phyloP scores from a whole-genome alignment of 2,888 invertebrate species.

The Pollenia labialis region DNA sequence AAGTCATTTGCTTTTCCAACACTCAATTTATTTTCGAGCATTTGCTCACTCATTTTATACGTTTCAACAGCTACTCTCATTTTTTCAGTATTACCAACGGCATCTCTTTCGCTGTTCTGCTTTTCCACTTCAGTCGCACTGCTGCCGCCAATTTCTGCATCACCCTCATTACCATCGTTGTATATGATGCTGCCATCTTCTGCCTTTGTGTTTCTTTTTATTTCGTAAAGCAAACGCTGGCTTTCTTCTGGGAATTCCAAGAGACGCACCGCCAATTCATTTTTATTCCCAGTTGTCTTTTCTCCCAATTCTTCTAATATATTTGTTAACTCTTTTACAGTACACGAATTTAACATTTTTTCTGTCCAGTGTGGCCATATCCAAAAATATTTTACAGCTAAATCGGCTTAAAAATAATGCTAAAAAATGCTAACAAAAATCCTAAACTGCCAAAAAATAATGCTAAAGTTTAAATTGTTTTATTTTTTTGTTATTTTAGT shows the following conservation, averaged over 20 bases:
- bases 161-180: too few relatives aligned
- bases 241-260: slow-evolving; percentile 17
- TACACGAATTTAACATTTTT: not conserved
- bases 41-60: not conserved
- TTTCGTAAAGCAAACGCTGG: not conserved
- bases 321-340: not conserved
- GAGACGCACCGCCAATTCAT: slow-evolving; percentile 38
- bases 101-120: not conserved
- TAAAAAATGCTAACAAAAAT: too few relatives aligned
- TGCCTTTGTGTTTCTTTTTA: too few relatives aligned
- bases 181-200: too few relatives aligned
- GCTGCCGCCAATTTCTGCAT: not conserved
- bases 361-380: too few relatives aligned
- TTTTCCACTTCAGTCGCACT: not conserved
- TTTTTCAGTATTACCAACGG: not conserved
- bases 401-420: too few relatives aligned
- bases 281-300: slow-evolving; percentile 41
- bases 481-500: too few relatives aligned
- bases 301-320: not conserved
- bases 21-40: not conserved
- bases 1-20: not conserved
- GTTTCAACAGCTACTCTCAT: not conserved
- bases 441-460: too few relatives aligned
- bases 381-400: too few relatives aligned
- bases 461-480: too few relatives aligned